Conservation (phyloP, 2,113 vertebrate species). For the Reinhardtius hippoglossoides region DNA sequence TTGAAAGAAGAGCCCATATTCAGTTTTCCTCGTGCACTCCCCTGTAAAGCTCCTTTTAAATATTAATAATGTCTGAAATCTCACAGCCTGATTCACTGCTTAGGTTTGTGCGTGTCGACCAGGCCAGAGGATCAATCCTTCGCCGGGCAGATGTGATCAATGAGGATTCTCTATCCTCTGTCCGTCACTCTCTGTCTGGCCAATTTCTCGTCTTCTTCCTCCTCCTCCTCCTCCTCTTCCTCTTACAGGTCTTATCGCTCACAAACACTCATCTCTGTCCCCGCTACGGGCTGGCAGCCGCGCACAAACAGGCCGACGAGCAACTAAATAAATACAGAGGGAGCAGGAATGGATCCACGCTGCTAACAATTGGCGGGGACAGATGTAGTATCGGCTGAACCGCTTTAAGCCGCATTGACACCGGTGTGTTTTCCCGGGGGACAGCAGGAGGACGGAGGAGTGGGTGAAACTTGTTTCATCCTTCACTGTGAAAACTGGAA, state of each 20-base stretch:
- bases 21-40: conserved; percentile 9
- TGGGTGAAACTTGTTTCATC: conserved; percentile 34
- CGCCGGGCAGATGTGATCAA: conserved; percentile 61
- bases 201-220: conserved; percentile 11
- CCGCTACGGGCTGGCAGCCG: conserved; percentile 35
- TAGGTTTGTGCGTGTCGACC: conserved; percentile 7
- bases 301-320: conserved; percentile 34
- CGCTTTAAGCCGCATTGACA: conserved; percentile 60
- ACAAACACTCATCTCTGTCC: conserved; percentile 65
- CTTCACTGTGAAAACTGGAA: conserved; percentile 11
- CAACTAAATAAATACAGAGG: conserved; percentile 56
- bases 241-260: conserved; percentile 67
- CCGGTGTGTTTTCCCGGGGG: conserved; percentile 44
- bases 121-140: conserved; percentile 48
- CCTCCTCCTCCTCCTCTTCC: conserved; percentile 50
- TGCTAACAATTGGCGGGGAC: conserved; percentile 59
- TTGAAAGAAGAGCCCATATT: conserved; percentile 30
- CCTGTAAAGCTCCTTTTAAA: conserved; percentile 37
- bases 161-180: conserved; percentile 47
- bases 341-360: conserved; percentile 50
- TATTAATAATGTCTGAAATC: conserved; percentile 39
- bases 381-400: conserved; percentile 52
- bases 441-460: conserved; percentile 9
- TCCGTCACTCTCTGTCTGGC: conserved; percentile 41
- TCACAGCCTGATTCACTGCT: conserved; percentile 24